phyloP scores from a whole-genome alignment of 2,888 invertebrate species.

The Cerastis leucographa region DNA sequence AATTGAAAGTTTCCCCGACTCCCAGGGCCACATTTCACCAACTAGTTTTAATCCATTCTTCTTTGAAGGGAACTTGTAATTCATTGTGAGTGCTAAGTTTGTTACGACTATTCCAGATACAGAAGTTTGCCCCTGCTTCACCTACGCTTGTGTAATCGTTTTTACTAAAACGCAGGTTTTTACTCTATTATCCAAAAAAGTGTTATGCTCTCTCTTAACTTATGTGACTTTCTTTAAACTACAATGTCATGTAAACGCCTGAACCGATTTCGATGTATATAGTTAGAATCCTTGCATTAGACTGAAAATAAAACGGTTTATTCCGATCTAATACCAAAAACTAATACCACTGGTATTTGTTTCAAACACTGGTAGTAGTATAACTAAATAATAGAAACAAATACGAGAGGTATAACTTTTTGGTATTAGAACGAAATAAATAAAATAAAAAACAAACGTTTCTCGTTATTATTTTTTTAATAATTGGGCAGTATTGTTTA shows the following conservation, averaged over 20 bases:
- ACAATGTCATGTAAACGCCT: background rate
- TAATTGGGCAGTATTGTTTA: background rate
- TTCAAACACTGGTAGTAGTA: too few species aligned
- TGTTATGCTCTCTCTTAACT: too few species aligned
- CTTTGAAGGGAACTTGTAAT: constrained; percentile 89
- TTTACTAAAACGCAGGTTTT: constrained; percentile 68
- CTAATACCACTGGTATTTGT: too few species aligned
- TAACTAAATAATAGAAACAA: too few species aligned
- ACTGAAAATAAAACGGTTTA: background rate
- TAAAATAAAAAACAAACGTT: background rate
- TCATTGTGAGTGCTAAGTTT: constrained; percentile 90
- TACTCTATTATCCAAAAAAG: background rate
- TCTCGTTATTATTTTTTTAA: background rate
- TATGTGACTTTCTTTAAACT: background rate
- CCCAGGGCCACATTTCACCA: constrained; percentile 83
- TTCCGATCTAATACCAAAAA: too few species aligned
- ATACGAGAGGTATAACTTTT: too few species aligned
- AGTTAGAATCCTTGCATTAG: background rate
- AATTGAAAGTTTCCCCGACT: constrained; percentile 87
- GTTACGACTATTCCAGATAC: constrained; percentile 81
- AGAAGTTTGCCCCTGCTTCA: constrained; percentile 81
- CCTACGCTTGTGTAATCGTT: constrained; percentile 83
- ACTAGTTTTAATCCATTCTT: constrained; percentile 90
- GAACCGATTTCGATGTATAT: background rate
- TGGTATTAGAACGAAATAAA: too few species aligned